Base-by-base conservation (phyloP, 2,888 invertebrate genomes). In the Sericinus montela region DNA sequence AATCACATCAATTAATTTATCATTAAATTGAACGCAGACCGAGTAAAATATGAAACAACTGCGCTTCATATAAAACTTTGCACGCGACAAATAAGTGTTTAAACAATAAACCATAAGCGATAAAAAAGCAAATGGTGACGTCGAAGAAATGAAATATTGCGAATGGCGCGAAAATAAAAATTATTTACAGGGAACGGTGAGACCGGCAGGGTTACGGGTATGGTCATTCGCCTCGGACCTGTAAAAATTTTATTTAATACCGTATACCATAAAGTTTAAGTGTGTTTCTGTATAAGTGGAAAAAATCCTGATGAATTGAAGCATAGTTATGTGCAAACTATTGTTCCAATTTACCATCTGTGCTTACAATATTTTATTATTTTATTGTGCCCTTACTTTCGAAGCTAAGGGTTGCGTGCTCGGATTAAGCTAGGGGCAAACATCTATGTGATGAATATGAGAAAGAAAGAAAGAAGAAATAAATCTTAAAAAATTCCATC, bases 121-220 rank as follows among this genome's bases (percentile, higher is more conserved):
- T 37, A 54, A 56, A 59, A 54, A 45, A 47, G 62, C 62, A 69
- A 70, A 62, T 56, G 55, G 50, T 47, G 62, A 60, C 56, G 58
- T 63, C n/a, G 23, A 30, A 14, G 23, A 11, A 10, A 14, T 36
- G 35, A 32, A 48, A 42, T 62, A 58, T 32, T 32, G 32, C 3
- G 4, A 59, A 63, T 65, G 63, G 64, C 63, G 67, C 61, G 63
- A 71, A 71, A 76, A 73, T 70, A 74, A 67, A 56, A 72, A 70
- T 68, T 63, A 72, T 68, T 72, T 69, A 62, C 68, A 63, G n/a
- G 64, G 65, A 65, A 65, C 53, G 62, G 62, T 59, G 57, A 55
- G 54, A 56, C 53, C 56, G 10, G 16, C 50, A 60, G 75, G 65
- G 63, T 74, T 64, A 59, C 65, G 69, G 56, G 61, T 68, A 63